Evolutionary conservation across 2,797 vertebrate species (phyloP), one percentile per base, ranked within the genome.

Genomic region (Erithacus rubecula): DNA sequence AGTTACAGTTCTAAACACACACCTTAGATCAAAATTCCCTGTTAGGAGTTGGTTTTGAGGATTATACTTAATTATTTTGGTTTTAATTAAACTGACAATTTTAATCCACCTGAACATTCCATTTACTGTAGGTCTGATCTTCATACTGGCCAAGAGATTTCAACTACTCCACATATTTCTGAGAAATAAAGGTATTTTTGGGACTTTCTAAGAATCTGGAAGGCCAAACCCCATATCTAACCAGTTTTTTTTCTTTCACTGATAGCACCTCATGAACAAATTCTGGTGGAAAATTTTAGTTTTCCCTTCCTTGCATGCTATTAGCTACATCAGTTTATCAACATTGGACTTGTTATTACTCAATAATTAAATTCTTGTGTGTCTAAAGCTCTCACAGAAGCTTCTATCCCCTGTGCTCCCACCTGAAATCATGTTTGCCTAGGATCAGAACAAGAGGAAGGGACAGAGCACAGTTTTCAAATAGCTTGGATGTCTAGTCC

Each of bases 21-120:
- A 98, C 98, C 97, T 99, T 96, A 74, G 97, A 95, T 98, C 98
- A 96, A 99, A 98, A 96, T 98, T 99, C 87, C 99, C 98, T 65
- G 93, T 98, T 53, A 98, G 97, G 70, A 99, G 95, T 64, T 95
- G 96, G 87, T 98, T 97, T 78, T 95, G 30, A n/a, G 62, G 56
- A 93, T 97, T 97, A 95, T 90, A 89, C 65, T 94, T 98, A 92
- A 98, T 93, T 67, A 18, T 98, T 96, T 94, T 98, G 98, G 79
- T 98, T 98, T 94, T 99, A 97, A 97, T 98, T 98, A 85, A 98
- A 98, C 68, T 97, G 96, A 92, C 98, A 99, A 63, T 97, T 91
- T 83, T 98, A 89, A 86, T 98, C 97, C 89, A 98, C 96, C 21
- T 96, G 92, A 68, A 92, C 88, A 94, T 98, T 97, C 98, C 98